Evolutionary conservation across 2,888 invertebrate genomes (phyloP), one percentile per base, ranked within the genome.

Genomic region (Epiblema foenella): DNA sequence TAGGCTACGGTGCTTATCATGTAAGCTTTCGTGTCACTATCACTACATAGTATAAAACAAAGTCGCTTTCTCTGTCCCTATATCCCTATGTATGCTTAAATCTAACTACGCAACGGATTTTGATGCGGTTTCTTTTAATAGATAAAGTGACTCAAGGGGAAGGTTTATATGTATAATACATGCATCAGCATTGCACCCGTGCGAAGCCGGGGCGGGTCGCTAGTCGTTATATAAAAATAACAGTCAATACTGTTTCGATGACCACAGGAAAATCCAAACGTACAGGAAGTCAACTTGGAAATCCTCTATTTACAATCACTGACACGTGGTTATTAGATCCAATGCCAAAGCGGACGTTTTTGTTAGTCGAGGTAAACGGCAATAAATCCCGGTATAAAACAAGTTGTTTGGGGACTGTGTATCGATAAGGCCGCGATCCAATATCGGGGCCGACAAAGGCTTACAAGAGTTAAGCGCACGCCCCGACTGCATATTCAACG

Each of bases 401-500:
- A 67, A 67, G 66, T 67, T 71, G 67, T 71, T 67, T 37, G 51
- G 39, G 82, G 84, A 85, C 81, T 81, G 81, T 80, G 82, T 81
- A 85, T 86, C 86, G 87, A 86, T 87, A 87, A 85, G 85, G 85
- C 86, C 75, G 78, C 87, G 86, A 89, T 87, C 91, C 92, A 92
- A 91, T 92, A 91, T 91, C 87, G 90, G 82, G 75, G 79, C 89
- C 88, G 89, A 91, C 91, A 93, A 91, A 91, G 91, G 89, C 89
- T 89, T 90, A 93, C 93, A 91, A 90, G 93, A 93, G 93, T 92
- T 92, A 88, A 85, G 86, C 84, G 80, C 86, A 86, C 91, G 89
- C 93, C 93, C 76, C 79, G 85, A 81, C 89, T 93, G 91, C 93
- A 92, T 93, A 93, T 93, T 93, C 93, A 93, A 89, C 88, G 85